Conservation (phyloP, 2,888 invertebrate species). For the Cataglyphis rosenhaueri region DNA sequence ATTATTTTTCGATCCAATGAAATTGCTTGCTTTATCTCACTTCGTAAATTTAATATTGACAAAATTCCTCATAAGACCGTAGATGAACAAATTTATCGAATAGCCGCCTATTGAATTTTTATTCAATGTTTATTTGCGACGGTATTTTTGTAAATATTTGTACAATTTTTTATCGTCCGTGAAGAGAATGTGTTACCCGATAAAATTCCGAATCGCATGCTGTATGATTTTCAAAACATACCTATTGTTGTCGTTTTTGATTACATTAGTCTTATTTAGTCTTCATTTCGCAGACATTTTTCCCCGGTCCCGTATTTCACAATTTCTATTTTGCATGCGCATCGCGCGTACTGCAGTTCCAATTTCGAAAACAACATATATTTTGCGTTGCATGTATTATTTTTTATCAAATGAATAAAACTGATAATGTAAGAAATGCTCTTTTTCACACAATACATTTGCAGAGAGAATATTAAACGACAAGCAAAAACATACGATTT, state of each 20-base stretch:
- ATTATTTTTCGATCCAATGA: not conserved
- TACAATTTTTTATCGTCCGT: constrained; percentile 4
- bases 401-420: constrained; percentile 18
- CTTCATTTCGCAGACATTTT: constrained; percentile 23
- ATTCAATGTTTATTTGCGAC: constrained; percentile 11
- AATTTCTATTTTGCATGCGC: not conserved
- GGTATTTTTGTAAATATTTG: constrained; percentile 23
- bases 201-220: not conserved
- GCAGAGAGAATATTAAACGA: not conserved
- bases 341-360: not conserved
- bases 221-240: not conserved
- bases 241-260: not conserved
- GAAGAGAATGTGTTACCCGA: not conserved
- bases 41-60: constrained; percentile 20
- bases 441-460: not conserved
- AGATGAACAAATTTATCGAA: not conserved
- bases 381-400: not conserved
- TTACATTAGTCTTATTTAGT: constrained; percentile 15
- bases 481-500: not conserved
- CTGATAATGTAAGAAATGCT: not conserved
- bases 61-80: not conserved
- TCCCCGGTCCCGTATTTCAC: not conserved
- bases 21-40: not conserved
- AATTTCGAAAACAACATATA: constrained; percentile 15
- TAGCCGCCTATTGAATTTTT: not conserved